Base-by-base conservation (phyloP, 2,113 vertebrate species). In the Toxotes chatareus region DNA sequence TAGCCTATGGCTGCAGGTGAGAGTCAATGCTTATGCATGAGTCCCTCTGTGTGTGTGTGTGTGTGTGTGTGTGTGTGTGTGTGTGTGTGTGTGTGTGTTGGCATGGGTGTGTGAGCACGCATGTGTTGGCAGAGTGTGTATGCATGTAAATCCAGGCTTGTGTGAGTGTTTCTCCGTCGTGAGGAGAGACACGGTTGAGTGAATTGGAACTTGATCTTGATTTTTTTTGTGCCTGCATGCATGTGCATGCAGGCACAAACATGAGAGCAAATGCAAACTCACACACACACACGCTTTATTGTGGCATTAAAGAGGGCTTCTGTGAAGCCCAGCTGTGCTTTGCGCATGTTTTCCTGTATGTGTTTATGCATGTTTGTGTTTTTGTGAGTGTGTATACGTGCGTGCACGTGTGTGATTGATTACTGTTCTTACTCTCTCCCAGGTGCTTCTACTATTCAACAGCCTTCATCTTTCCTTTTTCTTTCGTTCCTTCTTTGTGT, bases 1-100 rank as follows among this genome's bases (percentile, higher is more conserved):
- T 80, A 73, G 83, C 67, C 73, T 59, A 32, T 73, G 53, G 80
- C 82, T 87, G 81, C 86, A 93, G 89, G 89, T 93, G 85, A 88
- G 84, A 83, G 82, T 82, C 8, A 17, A 80, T 89, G 84, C 85
- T 80, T 88, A 66, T 84, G 85, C 80, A 88, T 86, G 77, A 84
- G 74, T 79, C 42, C 68, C 42, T 59, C 27, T 27, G 56, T 74
- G 47, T 86, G 9, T 53, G 38, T 21, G 32, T 36, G 34, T 36
- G 79, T 73, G 59, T 77, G 72, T 44, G 79, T 27, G 66, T 59
- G 70, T 63, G 34, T 68, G 67, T 27, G 59, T 65, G 65, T 8
- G 51, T 40, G 32, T 32, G 21, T 44, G 44, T 40, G 63, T 72
- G 51, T 53, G 19, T 57, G 5, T 74, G 60, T 69, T 11, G 6